Percentiles rank a stretch among this genome's conserved stretches.
Evolutionary conservation across 2,113 vertebrate species (phyloP).

Genomic region (Phodopus roborovskii): DNA sequence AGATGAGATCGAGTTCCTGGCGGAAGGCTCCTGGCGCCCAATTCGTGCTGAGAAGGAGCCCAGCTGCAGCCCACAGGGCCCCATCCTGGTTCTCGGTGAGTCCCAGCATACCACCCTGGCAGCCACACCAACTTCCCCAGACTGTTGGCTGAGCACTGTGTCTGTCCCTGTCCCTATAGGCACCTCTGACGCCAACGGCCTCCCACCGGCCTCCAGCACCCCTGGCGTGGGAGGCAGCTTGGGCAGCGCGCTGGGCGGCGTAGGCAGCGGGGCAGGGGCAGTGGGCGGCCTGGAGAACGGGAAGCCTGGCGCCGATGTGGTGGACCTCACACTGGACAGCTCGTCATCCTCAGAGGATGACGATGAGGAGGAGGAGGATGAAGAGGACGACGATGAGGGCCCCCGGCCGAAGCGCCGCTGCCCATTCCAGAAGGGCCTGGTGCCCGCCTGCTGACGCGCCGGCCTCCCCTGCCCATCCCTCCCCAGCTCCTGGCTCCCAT

Average conservation of each 20-base stretch:
- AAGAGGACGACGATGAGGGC: slow-evolving; percentile 94
- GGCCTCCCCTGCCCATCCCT: slow-evolving; percentile 71
- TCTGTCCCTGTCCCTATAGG: slow-evolving; percentile 82
- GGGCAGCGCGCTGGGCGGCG: background rate
- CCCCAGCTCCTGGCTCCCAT: slow-evolving; percentile 78
- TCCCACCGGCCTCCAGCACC: slow-evolving; percentile 89
- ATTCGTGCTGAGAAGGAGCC: slow-evolving; percentile 95
- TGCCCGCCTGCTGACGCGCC: slow-evolving; percentile 95
- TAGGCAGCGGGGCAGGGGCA: accelerated
- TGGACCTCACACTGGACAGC: slow-evolving; percentile 98
- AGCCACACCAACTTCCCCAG: background rate
- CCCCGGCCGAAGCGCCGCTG: slow-evolving; percentile 95
- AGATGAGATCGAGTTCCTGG: slow-evolving; percentile 97
- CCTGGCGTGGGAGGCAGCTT: slow-evolving; percentile 45
- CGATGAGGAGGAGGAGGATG: slow-evolving; percentile 94
- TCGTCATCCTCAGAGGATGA: slow-evolving; percentile 93
- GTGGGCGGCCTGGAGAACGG: slow-evolving; percentile 85
- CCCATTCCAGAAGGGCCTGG: slow-evolving; percentile 96
- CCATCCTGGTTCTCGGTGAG: slow-evolving; percentile 95
- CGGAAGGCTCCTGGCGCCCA: slow-evolving; percentile 97
- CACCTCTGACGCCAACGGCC: slow-evolving; percentile 91
- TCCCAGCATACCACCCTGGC: background rate
- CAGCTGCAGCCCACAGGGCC: slow-evolving; percentile 95
- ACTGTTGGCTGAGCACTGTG: background rate
- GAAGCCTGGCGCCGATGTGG: slow-evolving; percentile 91